These are phyloP conservation scores for Drosophila ficusphila DNA, from an alignment of 1,140 invertebrate genomes.

Conservation along the genomic window DNA sequence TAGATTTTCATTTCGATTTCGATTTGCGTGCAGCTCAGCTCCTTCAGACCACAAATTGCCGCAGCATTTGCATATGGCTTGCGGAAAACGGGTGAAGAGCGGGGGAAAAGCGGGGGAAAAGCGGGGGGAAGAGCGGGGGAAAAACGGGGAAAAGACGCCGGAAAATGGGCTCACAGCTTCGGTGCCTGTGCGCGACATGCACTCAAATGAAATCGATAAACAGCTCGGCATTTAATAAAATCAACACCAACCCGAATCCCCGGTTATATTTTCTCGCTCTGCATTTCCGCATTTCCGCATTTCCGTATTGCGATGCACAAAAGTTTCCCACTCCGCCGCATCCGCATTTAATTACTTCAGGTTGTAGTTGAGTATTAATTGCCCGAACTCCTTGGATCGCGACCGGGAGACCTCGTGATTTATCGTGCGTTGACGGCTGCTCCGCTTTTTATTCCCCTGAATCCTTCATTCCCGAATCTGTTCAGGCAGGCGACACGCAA, in stretches of 20 bases:
- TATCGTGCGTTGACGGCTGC: constrained; percentile 4
- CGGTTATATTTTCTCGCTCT: not conserved
- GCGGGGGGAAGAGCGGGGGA: not conserved
- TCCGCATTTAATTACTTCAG: constrained; percentile 32
- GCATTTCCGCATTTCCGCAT: not conserved
- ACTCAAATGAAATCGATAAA: constrained; percentile 68
- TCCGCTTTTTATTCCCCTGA: constrained; percentile 8
- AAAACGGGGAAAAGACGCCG: not conserved
- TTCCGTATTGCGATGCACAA: constrained; percentile 6
- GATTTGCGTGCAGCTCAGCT: constrained; percentile 44
- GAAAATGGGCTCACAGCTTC: no score
- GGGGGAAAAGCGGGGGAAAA: not conserved
- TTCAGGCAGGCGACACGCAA: constrained; percentile 2
- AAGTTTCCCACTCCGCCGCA: constrained; percentile 5
- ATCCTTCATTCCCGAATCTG: constrained; percentile 2
- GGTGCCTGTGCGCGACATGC: constrained; percentile 64
- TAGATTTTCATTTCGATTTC: constrained; percentile 78
- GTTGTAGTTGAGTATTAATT: constrained; percentile 22
- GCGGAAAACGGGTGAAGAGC: not conserved
- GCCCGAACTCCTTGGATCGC: constrained; percentile 2
- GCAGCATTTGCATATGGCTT: constrained; percentile 60
- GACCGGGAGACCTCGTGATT: not conserved
- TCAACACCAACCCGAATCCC: constrained; percentile 36
- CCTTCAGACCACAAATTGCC: constrained; percentile 51
- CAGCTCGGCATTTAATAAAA: constrained; percentile 70